A percentile compares a stretch with the other conserved stretches of the same genome.
Conservation (phyloP, 2,888 invertebrate genomes). For the Andricus quercusramuli region DNA sequence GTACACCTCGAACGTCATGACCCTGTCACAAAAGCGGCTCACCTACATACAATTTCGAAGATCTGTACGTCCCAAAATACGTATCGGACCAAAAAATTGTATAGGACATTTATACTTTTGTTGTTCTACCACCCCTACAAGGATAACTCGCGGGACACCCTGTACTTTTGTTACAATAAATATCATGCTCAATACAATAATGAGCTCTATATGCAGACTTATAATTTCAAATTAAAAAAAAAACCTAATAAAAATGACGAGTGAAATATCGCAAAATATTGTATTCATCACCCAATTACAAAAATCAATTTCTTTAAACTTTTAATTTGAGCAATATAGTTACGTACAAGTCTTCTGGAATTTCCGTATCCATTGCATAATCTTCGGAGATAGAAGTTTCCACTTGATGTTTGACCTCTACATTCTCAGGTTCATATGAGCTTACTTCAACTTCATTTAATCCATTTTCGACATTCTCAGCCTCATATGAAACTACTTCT, state of each 20-base stretch:
- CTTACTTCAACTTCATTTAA: no score
- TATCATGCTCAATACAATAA: background rate
- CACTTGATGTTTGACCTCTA: background rate
- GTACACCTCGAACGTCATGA: no score
- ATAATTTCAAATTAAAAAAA: background rate
- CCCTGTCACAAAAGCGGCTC: no score
- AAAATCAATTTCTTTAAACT: background rate
- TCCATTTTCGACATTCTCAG: background rate
- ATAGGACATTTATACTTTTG: no score
- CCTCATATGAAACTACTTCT: background rate
- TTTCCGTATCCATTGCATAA: background rate
- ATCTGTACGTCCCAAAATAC: no score
- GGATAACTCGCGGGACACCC: no score
- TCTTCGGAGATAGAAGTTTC: background rate
- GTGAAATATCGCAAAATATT: background rate
- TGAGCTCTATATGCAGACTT: background rate
- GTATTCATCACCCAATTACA: background rate
- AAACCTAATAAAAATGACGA: background rate
- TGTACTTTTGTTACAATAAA: no score
- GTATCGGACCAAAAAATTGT: no score
- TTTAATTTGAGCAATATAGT: background rate
- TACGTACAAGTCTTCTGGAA: background rate
- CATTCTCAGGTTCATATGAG: background rate
- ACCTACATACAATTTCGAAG: no score
- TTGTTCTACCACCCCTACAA: no score